These are phyloP conservation scores for Isurus oxyrinchus DNA, from an alignment of 2,113 vertebrate genomes.

Conservation along the genomic window DNA sequence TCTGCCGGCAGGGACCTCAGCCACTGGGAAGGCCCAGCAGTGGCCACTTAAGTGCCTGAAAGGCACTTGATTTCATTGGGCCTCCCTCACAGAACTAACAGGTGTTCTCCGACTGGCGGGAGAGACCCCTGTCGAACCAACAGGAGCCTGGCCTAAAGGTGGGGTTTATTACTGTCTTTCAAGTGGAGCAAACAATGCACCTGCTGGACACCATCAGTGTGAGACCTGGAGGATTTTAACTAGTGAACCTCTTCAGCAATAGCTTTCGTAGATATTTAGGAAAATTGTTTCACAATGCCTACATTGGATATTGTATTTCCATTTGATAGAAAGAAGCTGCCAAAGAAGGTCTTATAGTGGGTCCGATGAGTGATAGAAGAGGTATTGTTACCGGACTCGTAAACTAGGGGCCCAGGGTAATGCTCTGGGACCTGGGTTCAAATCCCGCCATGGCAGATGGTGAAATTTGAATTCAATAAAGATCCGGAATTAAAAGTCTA, in stretches of 20 bases:
- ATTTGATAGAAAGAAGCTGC: neutral
- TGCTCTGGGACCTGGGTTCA: no score
- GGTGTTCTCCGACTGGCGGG: no score
- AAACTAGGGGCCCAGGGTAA: no score
- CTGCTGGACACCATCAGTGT: neutral
- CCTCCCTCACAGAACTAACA: no score
- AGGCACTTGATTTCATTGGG: no score
- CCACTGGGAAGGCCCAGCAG: no score
- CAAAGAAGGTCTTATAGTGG: neutral
- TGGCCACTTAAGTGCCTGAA: no score
- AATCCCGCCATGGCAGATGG: no score
- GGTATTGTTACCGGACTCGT: neutral
- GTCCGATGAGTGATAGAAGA: neutral
- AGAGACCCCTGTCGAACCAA: no score
- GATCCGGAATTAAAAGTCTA: no score
- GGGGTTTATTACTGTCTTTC: neutral
- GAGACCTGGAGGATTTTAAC: neutral
- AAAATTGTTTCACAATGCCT: neutral
- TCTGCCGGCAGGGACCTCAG: no score
- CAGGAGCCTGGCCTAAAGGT: neutral
- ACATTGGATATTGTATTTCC: neutral
- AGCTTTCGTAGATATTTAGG: neutral
- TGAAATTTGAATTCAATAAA: no score
- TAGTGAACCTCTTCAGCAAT: neutral
- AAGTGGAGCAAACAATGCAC: neutral